Evolutionary conservation across 2,797 vertebrate species (phyloP), one percentile per base, ranked within the genome.

Genomic region (Falco berigora): DNA sequence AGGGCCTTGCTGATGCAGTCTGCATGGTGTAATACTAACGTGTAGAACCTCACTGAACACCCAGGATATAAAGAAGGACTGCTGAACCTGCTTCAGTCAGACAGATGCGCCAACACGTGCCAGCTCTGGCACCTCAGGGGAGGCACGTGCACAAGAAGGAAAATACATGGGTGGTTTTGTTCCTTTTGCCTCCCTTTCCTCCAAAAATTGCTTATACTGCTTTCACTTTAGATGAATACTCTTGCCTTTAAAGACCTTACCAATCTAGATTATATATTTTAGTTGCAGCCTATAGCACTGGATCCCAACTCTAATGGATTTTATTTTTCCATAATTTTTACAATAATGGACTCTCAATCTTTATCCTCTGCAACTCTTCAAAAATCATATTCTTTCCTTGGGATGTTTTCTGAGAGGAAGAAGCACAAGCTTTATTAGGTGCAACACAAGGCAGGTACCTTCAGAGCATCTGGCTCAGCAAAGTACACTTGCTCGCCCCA

Each of bases 401-500:
- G 15, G 12, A 69, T 46, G 68, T 56, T 73, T 92, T 73, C 49
- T 63, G 47, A 82, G 32, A 90, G 5, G 46, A 86, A 73, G 16
- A 61, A 74, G 12, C 42, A 15, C 46, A 86, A 56, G 14, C 34
- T 86, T 67, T 42, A 80, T 79, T 50, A 73, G 49, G 55, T 36
- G 16, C 16, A 86, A 59, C 14, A 28, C 23, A 72, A 44, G 42
- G 25, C 61, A 86, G 34, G 78, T 97, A 99, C 99, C 98, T 99
- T 99, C 34, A 99, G 97, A 77, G 99, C 98, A 32, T 99, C 98
- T 7, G 98, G 98, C 49, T 99, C 98, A 16, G 99, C 98, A 95
- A 99, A 99, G 97, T 98, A 98, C 59, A 99, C 98, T 86, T 98
- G 98, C 71, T 98, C 98, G 67, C 99, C 99, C 98, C 98, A 98